These are phyloP conservation scores for Galleria mellonella DNA, from an alignment of 1,140 invertebrate species.

Conservation along the genomic window DNA sequence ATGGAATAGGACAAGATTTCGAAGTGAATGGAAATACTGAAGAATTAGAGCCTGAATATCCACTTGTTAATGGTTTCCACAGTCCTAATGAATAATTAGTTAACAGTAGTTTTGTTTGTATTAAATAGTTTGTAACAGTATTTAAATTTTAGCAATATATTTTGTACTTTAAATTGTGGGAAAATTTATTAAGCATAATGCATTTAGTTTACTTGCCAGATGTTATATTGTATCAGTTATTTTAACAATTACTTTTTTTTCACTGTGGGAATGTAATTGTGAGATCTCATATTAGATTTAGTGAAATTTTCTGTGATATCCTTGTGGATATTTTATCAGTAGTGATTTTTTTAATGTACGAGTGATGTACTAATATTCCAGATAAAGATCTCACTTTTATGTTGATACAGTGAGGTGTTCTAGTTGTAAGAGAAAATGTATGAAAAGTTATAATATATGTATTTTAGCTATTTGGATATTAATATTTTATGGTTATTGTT, in stretches of 20 bases:
- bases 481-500: conserved; percentile 37
- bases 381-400: conserved; percentile 64
- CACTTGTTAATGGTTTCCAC: conserved; percentile 58
- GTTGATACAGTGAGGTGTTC: conserved; percentile 34
- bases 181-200: conserved; percentile 16
- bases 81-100: conserved; percentile 33
- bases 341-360: conserved; percentile 16
- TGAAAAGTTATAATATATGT: conserved; percentile 25
- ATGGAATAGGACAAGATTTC: conserved; percentile 24
- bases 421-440: conserved; percentile 23
- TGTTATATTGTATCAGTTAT: no score
- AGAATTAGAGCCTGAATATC: conserved; percentile 20
- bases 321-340: conserved; percentile 44
- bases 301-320: conserved; percentile 48
- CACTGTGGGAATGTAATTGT: conserved; percentile 58
- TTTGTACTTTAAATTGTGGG: background rate
- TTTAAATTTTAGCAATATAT: background rate
- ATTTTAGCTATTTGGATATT: conserved; percentile 21
- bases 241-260: conserved; percentile 1
- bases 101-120: background rate
- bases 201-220: conserved; percentile 35
- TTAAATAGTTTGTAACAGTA: background rate
- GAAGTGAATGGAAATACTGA: conserved; percentile 34
- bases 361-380: conserved; percentile 21
- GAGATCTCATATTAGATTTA: conserved; percentile 55